Evolutionary conservation across 2,797 vertebrate species (phyloP).

Genomic region (Acanthurus tractus): DNA sequence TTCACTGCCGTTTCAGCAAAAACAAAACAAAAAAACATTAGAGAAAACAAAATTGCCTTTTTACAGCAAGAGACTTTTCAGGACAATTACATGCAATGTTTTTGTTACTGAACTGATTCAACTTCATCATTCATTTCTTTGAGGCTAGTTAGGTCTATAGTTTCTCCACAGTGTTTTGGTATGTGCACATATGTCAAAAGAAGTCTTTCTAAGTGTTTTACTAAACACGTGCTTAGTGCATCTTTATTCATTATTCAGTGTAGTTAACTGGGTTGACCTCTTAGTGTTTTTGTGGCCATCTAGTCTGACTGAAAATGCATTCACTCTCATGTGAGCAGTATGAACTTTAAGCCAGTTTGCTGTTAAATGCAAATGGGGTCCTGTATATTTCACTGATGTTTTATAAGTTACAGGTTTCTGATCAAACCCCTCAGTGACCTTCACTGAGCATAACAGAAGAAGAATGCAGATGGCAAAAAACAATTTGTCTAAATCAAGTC

Average conservation of each 20-base stretch:
- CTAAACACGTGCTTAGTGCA: background rate
- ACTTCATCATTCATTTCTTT: background rate
- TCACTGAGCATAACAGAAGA: slow-evolving; percentile 14
- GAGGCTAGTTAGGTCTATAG: background rate
- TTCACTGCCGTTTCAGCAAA: no score
- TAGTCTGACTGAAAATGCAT: background rate
- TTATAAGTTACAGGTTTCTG: background rate
- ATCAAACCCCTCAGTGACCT: slow-evolving; percentile 8
- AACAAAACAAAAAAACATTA: no score
- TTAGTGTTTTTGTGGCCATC: background rate
- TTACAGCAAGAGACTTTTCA: background rate
- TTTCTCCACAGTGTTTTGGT: background rate
- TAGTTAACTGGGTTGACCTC: no score
- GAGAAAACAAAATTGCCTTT: no score
- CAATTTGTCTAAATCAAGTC: slow-evolving; percentile 26
- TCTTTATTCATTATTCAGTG: background rate
- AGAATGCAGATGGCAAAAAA: slow-evolving; percentile 15
- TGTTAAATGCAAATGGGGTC: background rate
- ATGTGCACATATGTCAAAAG: background rate
- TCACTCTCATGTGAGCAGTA: background rate
- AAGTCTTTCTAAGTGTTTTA: background rate
- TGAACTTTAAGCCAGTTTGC: slow-evolving; percentile 1
- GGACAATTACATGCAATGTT: background rate
- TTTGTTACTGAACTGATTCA: background rate
- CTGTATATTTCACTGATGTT: slow-evolving; percentile 5